Conservation (phyloP, 2,797 vertebrate genomes). For the Myioborus miniatus region DNA sequence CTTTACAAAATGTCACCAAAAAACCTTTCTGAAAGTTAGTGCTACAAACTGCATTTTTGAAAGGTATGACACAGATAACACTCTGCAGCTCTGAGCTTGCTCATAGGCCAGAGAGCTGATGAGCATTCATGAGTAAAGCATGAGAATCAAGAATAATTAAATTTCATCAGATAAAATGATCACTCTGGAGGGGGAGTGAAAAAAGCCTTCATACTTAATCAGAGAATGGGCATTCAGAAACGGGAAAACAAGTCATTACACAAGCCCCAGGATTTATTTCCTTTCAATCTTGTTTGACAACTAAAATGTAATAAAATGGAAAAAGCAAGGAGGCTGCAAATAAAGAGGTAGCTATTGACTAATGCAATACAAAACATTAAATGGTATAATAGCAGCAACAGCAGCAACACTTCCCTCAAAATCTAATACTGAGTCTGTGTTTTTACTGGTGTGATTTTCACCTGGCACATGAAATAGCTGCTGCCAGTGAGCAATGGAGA, state of each 20-base stretch:
- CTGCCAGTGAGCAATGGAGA: background rate
- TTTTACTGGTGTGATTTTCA: background rate
- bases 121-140: background rate
- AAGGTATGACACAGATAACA: background rate
- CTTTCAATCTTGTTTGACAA: background rate
- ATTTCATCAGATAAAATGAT: background rate
- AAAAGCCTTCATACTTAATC: background rate
- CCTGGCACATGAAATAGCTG: background rate
- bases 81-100: background rate
- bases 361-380: background rate
- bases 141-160: background rate
- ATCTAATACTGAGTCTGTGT: background rate
- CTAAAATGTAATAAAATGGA: constrained; percentile 12
- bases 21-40: background rate
- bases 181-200: background rate
- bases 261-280: background rate
- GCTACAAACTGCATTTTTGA: background rate
- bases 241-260: background rate
- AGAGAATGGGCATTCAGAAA: background rate
- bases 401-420: background rate
- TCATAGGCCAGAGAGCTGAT: background rate
- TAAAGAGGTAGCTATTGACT: background rate
- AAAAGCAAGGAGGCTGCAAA: background rate
- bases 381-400: background rate
- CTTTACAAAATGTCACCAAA: background rate